Conservation (phyloP, 2,113 vertebrate genomes). For the Actenoides hombroni region DNA sequence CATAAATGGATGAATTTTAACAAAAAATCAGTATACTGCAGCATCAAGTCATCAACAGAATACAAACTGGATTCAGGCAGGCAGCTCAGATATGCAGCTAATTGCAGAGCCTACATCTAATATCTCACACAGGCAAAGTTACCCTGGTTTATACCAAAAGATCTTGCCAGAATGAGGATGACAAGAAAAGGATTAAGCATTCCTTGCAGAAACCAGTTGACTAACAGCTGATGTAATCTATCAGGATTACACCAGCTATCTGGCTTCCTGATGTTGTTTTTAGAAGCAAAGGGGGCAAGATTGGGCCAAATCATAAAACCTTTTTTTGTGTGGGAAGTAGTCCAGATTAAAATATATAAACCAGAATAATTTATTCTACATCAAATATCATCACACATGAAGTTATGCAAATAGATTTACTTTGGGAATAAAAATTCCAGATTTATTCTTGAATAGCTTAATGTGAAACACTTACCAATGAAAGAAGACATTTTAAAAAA, state of each 20-base stretch:
- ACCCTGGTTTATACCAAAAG: neutral
- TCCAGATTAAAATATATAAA: neutral
- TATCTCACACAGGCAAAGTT: neutral
- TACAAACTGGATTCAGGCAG: neutral
- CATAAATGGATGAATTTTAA: conserved; percentile 28
- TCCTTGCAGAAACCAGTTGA: neutral
- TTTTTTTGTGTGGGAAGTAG: neutral
- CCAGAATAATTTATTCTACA: neutral
- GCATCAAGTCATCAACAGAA: neutral
- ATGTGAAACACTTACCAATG: neutral
- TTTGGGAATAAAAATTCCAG: neutral
- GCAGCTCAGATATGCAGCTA: neutral
- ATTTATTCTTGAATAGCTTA: neutral
- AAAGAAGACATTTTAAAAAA: neutral
- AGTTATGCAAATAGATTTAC: neutral
- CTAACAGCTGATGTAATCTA: neutral
- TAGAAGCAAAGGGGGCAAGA: neutral
- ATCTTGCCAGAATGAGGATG: neutral
- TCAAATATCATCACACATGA: neutral
- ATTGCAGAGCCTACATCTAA: neutral
- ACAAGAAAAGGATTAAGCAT: neutral
- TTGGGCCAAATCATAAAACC: neutral
- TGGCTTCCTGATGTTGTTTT: neutral
- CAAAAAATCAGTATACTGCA: neutral
- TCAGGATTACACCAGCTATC: neutral